Conservation (phyloP, 2,113 vertebrate species). For the Girardinichthys multiradiatus region DNA sequence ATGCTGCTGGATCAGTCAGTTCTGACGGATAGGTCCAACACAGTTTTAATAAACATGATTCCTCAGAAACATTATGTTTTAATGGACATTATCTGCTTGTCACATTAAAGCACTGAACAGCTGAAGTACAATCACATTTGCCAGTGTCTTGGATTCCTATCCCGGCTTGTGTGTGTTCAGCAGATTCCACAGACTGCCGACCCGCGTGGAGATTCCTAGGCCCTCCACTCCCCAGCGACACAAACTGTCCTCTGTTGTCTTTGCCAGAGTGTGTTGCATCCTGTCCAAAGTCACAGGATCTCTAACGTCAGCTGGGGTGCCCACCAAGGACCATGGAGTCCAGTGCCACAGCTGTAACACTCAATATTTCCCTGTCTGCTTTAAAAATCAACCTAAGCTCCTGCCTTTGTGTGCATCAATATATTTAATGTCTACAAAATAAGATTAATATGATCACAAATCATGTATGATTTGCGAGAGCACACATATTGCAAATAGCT, state of each 20-base stretch:
- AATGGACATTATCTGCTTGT: neutral
- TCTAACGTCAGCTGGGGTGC: neutral
- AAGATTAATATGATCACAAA: neutral
- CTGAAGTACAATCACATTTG: neutral
- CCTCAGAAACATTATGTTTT: no score
- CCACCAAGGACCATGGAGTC: neutral
- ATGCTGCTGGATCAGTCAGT: neutral
- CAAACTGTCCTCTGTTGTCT: constrained; percentile 66
- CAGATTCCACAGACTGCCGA: constrained; percentile 74
- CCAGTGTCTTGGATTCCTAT: constrained; percentile 9
- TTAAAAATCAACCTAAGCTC: no score
- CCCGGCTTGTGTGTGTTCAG: constrained; percentile 64
- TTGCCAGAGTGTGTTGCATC: constrained; percentile 22
- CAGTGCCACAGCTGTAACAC: neutral
- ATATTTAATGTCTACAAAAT: neutral
- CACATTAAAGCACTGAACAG: neutral
- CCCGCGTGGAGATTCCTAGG: constrained; percentile 60
- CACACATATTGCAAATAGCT: no score
- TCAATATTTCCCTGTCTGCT: neutral
- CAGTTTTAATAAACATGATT: neutral
- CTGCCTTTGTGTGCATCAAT: neutral
- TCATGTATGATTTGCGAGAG: neutral
- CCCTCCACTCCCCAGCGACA: constrained; percentile 43
- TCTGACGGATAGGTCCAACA: neutral
- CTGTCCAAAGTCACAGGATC: constrained; percentile 5